Conservation (phyloP, 2,113 vertebrate genomes). For the Panthera leo region DNA sequence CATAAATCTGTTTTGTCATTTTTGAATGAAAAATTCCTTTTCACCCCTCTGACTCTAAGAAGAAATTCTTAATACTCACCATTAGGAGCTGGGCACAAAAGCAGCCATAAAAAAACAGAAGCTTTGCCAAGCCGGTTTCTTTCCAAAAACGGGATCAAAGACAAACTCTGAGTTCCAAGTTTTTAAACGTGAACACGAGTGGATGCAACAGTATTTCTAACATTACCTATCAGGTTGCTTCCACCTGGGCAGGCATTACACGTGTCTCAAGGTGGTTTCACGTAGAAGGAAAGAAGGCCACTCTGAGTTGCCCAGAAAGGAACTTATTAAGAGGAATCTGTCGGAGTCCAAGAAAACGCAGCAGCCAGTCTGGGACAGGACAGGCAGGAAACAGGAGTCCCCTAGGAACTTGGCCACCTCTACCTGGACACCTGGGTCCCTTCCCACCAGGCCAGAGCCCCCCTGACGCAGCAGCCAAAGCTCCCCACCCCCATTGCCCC, state of each 20-base stretch:
- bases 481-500: accelerated
- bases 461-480: accelerated
- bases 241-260: accelerated
- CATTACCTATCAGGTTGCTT: accelerated
- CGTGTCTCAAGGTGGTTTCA: accelerated
- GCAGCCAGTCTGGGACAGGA: accelerated
- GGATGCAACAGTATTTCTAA: accelerated
- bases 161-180: background rate
- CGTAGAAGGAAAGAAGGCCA: background rate
- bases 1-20: background rate
- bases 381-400: background rate
- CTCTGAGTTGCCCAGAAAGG: too few relatives aligned
- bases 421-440: background rate
- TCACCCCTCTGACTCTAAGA: background rate
- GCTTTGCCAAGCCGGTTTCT: background rate
- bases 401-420: background rate
- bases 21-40: slow-evolving; percentile 13
- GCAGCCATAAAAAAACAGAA: background rate
- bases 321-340: accelerated
- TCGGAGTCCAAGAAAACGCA: background rate
- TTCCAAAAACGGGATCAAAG: background rate
- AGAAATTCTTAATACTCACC: background rate
- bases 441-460: background rate
- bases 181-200: background rate
- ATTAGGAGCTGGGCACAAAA: background rate